phyloP scores from a whole-genome alignment of 2,113 vertebrate species.

The Arothron firmamentum region DNA sequence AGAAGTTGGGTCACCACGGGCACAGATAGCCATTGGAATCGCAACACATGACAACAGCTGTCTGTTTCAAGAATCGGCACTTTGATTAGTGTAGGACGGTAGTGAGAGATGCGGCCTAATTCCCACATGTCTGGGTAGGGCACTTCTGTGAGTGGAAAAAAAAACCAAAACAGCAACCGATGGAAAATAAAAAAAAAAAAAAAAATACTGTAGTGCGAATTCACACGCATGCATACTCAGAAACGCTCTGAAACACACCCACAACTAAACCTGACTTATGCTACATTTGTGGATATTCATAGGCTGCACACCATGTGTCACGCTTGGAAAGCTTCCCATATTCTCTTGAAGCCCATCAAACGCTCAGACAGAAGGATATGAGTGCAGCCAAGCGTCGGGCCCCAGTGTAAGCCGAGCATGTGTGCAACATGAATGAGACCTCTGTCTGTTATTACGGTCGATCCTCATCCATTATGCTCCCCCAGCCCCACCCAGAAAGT shows the following conservation, averaged over 20 bases:
- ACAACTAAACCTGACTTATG: constrained; percentile 32
- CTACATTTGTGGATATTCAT: constrained; percentile 50
- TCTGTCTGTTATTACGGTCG: constrained; percentile 36
- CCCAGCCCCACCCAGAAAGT: constrained; percentile 7
- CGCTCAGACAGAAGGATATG: constrained; percentile 40
- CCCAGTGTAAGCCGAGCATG: constrained; percentile 48
- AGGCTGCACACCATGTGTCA: constrained; percentile 63
- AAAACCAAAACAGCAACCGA: constrained; percentile 19
- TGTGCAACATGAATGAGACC: constrained; percentile 57
- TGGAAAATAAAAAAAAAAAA: constrained; percentile 21
- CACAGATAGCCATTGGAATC: constrained; percentile 73
- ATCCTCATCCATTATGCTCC: constrained; percentile 8
- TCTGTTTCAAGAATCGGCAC: constrained; percentile 80
- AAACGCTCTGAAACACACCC: constrained; percentile 47
- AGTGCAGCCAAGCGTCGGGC: constrained; percentile 36
- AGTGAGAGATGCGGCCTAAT: constrained; percentile 72
- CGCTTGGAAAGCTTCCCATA: constrained; percentile 65
- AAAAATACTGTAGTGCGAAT: constrained; percentile 53
- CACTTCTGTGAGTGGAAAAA: constrained; percentile 52
- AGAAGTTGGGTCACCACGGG: constrained; percentile 55
- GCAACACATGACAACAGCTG: constrained; percentile 80
- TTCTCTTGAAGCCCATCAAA: constrained; percentile 52
- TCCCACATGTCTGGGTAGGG: constrained; percentile 77
- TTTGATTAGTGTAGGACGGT: constrained; percentile 75
- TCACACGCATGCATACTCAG: constrained; percentile 46